Evolutionary conservation across 2,797 vertebrate species (phyloP).

Genomic region (Enteromius mattozi): DNA sequence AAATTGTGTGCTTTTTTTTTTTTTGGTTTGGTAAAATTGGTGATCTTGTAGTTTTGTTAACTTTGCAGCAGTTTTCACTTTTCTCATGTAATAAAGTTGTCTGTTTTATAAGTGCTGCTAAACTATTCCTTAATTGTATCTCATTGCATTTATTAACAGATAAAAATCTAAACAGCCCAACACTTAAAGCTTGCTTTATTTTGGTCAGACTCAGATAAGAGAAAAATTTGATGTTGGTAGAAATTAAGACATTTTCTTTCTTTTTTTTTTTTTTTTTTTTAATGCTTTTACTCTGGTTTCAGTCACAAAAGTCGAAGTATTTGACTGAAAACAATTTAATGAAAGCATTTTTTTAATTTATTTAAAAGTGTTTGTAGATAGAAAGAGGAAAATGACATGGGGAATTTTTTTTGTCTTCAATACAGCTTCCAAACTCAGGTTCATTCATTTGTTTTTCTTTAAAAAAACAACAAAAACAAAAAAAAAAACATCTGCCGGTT

Average conservation of each 20-base stretch:
- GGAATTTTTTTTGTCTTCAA: no score
- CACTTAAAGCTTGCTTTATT: not conserved
- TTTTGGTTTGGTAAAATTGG: not conserved
- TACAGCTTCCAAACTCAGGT: no score
- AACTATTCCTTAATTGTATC: not conserved
- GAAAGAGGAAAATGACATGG: no score
- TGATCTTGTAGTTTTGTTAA: not conserved
- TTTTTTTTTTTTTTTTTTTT: not conserved
- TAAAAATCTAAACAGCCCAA: not conserved
- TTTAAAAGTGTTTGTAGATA: no score
- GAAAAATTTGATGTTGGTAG: not conserved
- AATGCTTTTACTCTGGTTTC: not conserved
- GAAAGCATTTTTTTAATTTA: not conserved
- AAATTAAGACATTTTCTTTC: not conserved
- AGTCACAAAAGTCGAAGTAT: not conserved
- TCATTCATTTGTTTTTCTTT: no score
- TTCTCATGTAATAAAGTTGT: constrained; percentile 44
- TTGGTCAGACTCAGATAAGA: not conserved
- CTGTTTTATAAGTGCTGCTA: not conserved
- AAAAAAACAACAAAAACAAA: no score
- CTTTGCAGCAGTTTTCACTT: constrained; percentile 16
- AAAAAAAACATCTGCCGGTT: not conserved
- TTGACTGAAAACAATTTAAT: not conserved
- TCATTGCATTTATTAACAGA: not conserved
- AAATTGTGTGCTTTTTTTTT: constrained; percentile 51